These are phyloP conservation scores for Lasioglossum zephyrum DNA, from an alignment of 2,888 invertebrate genomes.

Conservation along the genomic window DNA sequence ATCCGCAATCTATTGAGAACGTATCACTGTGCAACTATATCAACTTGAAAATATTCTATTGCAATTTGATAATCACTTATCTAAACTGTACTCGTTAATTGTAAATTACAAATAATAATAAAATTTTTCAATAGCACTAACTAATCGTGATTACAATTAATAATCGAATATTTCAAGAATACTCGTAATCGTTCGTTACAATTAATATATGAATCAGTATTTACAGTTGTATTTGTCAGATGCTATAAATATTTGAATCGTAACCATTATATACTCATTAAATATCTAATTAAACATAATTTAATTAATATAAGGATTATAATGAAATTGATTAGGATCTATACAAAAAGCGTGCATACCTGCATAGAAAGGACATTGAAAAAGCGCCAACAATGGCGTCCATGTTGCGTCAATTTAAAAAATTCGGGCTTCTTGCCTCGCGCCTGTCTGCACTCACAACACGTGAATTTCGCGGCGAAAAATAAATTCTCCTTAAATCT, in stretches of 20 bases:
- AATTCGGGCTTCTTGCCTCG: constrained; percentile 6
- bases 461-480: neutral
- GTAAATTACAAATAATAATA: neutral
- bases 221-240: too few relatives aligned
- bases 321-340: neutral
- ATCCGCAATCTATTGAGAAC: neutral
- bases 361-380: neutral
- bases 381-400: neutral
- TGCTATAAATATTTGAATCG: too few relatives aligned
- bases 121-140: neutral
- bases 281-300: neutral
- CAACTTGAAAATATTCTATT: neutral
- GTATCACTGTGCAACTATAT: neutral
- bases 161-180: too few relatives aligned
- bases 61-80: too few relatives aligned
- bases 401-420: neutral
- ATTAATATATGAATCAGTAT: too few relatives aligned
- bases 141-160: neutral
- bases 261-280: neutral
- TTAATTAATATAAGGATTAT: neutral
- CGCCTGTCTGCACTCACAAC: neutral
- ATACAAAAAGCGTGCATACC: neutral
- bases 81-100: neutral
- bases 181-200: too few relatives aligned
- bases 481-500: neutral